Evolutionary conservation across 2,797 vertebrate genomes (phyloP).

Genomic region (Serranus cabrilla): DNA sequence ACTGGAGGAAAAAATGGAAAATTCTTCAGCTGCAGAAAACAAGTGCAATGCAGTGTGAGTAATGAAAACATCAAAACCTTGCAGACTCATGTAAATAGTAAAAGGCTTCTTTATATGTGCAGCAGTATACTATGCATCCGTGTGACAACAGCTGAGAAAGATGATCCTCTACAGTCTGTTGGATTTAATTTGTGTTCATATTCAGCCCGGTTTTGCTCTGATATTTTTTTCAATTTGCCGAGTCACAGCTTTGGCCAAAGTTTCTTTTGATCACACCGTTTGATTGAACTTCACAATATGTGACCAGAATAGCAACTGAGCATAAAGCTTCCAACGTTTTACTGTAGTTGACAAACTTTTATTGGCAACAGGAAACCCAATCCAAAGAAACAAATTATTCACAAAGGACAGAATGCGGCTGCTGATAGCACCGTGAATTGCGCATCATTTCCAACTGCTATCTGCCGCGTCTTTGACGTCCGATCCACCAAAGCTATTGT

Average conservation of each 20-base stretch:
- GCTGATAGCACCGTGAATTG: no score
- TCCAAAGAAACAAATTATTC: not conserved
- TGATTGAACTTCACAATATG: constrained; percentile 26
- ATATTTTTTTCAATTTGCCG: constrained; percentile 9
- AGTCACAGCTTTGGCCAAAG: constrained; percentile 18
- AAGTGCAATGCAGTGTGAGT: constrained; percentile 7
- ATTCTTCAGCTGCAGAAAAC: not conserved
- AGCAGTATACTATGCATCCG: constrained; percentile 13
- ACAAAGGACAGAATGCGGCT: no score
- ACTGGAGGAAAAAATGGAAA: constrained; percentile 1
- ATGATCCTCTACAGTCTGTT: constrained; percentile 5
- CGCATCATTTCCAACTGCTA: no score
- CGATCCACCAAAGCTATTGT: no score
- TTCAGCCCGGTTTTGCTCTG: constrained; percentile 12
- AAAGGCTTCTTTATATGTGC: not conserved
- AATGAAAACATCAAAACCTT: constrained; percentile 35
- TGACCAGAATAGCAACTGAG: constrained; percentile 3
- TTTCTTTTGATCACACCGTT: constrained; percentile 12
- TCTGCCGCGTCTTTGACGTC: no score
- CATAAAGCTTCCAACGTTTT: constrained; percentile 18
- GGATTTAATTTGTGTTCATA: constrained; percentile 14
- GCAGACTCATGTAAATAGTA: not conserved
- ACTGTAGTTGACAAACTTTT: not conserved
- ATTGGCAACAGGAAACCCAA: not conserved
- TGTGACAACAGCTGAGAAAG: constrained; percentile 1